Evolutionary conservation across 2,888 invertebrate species (phyloP).

Genomic region (Cantharis rustica): DNA sequence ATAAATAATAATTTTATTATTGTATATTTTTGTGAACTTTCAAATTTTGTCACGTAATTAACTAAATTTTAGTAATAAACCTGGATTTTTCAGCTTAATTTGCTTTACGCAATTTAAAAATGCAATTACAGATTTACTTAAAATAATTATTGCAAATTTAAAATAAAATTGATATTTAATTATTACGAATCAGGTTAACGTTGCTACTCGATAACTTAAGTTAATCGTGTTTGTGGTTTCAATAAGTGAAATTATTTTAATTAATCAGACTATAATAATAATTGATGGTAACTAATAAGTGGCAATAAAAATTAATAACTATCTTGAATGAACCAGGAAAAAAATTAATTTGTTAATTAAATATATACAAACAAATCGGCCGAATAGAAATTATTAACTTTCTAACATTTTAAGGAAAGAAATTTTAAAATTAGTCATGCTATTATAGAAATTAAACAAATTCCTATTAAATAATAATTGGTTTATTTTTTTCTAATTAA

Average conservation of each 20-base stretch:
- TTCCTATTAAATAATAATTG: neutral
- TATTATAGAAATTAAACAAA: neutral
- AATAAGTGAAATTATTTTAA: neutral
- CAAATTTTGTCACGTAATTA: neutral
- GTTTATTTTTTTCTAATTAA: neutral
- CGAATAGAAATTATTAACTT: conserved; percentile 7
- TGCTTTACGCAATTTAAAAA: neutral
- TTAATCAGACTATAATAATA: neutral
- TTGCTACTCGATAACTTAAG: neutral
- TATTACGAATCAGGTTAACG: neutral
- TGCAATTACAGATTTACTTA: neutral
- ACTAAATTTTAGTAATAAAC: neutral
- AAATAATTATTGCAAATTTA: neutral
- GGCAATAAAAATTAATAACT: neutral
- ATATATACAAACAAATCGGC: neutral
- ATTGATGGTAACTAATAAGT: neutral
- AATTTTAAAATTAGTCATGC: conserved; percentile 1
- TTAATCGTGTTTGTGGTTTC: neutral
- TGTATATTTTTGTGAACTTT: neutral
- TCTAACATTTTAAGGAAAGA: conserved; percentile 13
- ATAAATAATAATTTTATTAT: neutral
- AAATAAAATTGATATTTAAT: neutral
- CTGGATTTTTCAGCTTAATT: neutral
- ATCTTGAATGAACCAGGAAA: conserved; percentile 5
- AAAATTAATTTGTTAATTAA: neutral